These are phyloP conservation scores for Urocitellus parryii DNA, from an alignment of 2,113 vertebrate genomes.

Conservation along the genomic window DNA sequence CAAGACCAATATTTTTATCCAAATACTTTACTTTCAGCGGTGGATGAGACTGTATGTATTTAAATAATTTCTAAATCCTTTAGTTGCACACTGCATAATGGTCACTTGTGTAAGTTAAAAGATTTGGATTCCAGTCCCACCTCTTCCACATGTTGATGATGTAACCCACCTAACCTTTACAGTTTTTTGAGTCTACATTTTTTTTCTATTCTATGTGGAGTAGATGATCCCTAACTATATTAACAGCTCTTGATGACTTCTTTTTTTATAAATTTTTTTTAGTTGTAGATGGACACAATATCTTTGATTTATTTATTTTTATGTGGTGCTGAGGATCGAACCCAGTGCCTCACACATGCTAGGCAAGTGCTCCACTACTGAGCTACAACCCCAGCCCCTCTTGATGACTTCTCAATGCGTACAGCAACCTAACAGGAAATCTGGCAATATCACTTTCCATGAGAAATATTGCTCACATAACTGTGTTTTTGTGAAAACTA, in stretches of 20 bases:
- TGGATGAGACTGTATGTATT: not conserved
- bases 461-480: not conserved
- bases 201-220: not conserved
- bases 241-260: conserved; percentile 3
- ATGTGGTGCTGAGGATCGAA: no score
- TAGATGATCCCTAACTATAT: not conserved
- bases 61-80: conserved; percentile 52
- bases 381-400: not conserved
- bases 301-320: no score
- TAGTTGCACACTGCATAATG: not conserved
- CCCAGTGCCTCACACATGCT: no score
- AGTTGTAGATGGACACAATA: no score
- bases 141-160: not conserved
- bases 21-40: not conserved
- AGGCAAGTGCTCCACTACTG: no score
- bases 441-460: not conserved
- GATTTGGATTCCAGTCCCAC: not conserved
- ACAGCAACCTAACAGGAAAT: not conserved
- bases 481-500: conserved; percentile 16
- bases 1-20: not conserved
- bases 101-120: not conserved
- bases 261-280: not conserved
- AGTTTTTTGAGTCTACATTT: not conserved
- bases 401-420: not conserved
- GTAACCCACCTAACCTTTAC: not conserved